Base-by-base conservation (phyloP, 2,888 invertebrate species). In the Melikaiella ostensackeni region DNA sequence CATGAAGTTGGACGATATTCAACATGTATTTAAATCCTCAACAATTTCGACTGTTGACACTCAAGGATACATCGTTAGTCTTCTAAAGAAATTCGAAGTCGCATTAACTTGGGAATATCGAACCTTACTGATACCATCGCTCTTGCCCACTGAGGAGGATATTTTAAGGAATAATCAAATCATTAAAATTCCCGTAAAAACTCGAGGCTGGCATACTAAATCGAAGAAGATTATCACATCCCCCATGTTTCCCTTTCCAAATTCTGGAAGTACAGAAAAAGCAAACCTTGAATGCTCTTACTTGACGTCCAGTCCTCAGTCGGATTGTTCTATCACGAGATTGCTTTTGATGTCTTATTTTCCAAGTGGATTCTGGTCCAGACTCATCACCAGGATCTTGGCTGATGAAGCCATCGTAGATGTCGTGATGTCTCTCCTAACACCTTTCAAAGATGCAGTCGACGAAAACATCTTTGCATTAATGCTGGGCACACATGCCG, bases 341-440 rank as follows among this genome's bases (percentile, higher is more conserved):
- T 93, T 99, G 75, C 93, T 99, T 19, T 94, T 99, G 13, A 96
- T 99, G 95, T 98, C 98, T 0, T 99, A 99, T 92, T 98, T 99
- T 89, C 99, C 99, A 1, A 84, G 97, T 82, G 99, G 99, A 0
- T 99, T 99, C 92, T 99, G 99, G 99, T 97, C 99, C 0, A 93
- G 99, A 1, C 94, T 99, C 30, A 96, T 98, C 81, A 97, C 98
- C 0, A 92, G 99, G n/a, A 94, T 98, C 80, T 92, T 99, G 77
- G 98, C 98, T 0, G 99, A 99, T 89, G 95, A 96, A 83, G 94
- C 96, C 46, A 95, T 98, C 24, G 95, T 96, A 0, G 96, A 96
- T 81, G 96, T 96, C 16, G 95, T 97, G 0, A 93, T 96, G 83
- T 93, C 94, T 0, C 95, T 96, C 83, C 96, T 97, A 87, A 92